Base-by-base conservation (phyloP, 2,888 invertebrate species). In the Anoplius nigerrimus region DNA sequence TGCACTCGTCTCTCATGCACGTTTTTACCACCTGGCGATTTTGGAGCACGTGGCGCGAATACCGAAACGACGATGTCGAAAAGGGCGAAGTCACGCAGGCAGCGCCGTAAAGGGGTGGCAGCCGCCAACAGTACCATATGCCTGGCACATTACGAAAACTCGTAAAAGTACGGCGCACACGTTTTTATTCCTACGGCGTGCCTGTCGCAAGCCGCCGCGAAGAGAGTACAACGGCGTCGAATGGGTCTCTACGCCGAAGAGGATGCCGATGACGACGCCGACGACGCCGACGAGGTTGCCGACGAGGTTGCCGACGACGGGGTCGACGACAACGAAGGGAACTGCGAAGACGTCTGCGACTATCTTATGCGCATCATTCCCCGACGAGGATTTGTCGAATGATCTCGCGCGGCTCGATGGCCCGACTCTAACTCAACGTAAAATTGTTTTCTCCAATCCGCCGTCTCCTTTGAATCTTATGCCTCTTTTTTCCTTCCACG, bases 11-110 rank as follows among this genome's bases (percentile, higher is more conserved):
- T 68, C 62, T 73, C 70, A 73, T 78, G 78, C 74, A 72, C 78
- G 79, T 78, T 74, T 80, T 82, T 74, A 75, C 71, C 76, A 79
- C 76, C 78, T 71, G 77, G 81, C 75, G 80, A 83, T 83, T 78
- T 78, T 67, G 69, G 71, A 59, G 71, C 74, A 68, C 80, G 81
- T 79, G 82, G 77, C 53, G 22, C 54, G 79, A 78, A 75, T 79
- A 72, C 69, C 66, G 69, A 79, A 73, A 69, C 61, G 68, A 55
- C 53, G 53, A 63, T 13, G 43, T 11, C 27, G 55, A 55, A 18
- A 18, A 42, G 43, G 42, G 43, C 43, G 48, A 55, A 54, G 63
- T 34, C 34, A 34, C 34, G 34, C 4, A 34, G 34, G 34, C 34
- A 34, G 34, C 55, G 55, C 69, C 74, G 81, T 74, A 75, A 80